Evolutionary conservation across 2,888 invertebrate genomes (phyloP), one percentile per base, ranked within the genome.

Genomic region (Phoronis australis): DNA sequence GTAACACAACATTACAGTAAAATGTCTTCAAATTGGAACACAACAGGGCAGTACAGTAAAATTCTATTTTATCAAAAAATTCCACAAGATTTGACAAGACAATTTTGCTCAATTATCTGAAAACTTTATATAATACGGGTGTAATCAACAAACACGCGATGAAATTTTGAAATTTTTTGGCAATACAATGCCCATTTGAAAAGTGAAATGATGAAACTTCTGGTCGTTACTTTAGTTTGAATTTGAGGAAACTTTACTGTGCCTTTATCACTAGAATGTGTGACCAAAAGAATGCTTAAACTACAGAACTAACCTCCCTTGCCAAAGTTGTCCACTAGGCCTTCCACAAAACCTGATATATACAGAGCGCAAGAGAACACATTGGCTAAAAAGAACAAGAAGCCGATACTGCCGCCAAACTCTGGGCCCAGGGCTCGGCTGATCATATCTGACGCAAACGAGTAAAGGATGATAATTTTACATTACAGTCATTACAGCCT

Each of bases 391-490:
- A 96, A 99, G 80, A 99, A 99, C 27, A 99, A 79, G 0, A 95
- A 91, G 0, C 99, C 99, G 61, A 99, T 96, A 0, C 95, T 92
- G 27, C 99, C 99, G 0, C 99, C 99, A 80, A 99, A 97, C 80
- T 99, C 99, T 0, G 97, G 92, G 21, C 99, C 99, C 42, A 99
- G 80, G 0, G 97, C 95, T 65, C 99, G 83, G 78, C 95, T 96
- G 61, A 99, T 97, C 99, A 99, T 99, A 80, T 96, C 96, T 97
- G 75, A 20, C 59, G 47, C 6, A 20, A 26, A 4, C 43, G 9
- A 21, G 52, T 55, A 47, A 57, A 59, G 51, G 35, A 45, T 23
- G 39, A 39, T 35, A 35, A 35, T n/a, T n/a, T 12, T 9, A 35
- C n/a, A n/a, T n/a, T n/a, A n/a, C n/a, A n/a, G n/a, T n/a, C n/a